A percentile compares a stretch with the other conserved stretches of the same genome.
Conservation (phyloP, 2,888 invertebrate species). For the Drosophila mettleri region DNA sequence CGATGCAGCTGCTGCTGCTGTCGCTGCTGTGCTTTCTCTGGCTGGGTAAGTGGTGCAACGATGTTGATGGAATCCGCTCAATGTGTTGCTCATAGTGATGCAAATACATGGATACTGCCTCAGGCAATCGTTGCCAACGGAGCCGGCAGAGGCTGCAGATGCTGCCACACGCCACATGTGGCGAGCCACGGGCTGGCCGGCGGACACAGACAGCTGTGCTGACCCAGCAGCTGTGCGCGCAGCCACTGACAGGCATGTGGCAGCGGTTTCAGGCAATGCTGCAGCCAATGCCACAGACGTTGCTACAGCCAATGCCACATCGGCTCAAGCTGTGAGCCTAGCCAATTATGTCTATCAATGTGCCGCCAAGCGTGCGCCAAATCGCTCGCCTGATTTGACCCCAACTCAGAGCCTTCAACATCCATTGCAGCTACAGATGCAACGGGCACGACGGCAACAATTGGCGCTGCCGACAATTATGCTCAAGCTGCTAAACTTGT, state of each 20-base stretch:
- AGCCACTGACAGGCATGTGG: constrained; percentile 32
- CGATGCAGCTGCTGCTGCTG: constrained; percentile 43
- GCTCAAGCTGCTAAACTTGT: background rate
- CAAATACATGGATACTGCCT: constrained; percentile 46
- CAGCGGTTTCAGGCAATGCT: background rate
- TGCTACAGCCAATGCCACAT: constrained; percentile 4
- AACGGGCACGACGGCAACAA: constrained; percentile 18
- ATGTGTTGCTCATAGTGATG: constrained; percentile 10
- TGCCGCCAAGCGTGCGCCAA: constrained; percentile 38
- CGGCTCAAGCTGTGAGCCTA: constrained; percentile 27
- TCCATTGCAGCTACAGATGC: background rate
- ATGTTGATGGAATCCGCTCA: constrained; percentile 7
- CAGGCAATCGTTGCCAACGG: constrained; percentile 1
- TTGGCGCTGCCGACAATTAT: constrained; percentile 23
- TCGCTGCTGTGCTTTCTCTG: constrained; percentile 25
- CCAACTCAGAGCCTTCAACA: background rate
- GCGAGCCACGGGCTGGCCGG: constrained; percentile 30
- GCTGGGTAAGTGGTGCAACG: constrained; percentile 51
- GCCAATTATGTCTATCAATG: constrained; percentile 61
- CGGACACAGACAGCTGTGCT: constrained; percentile 40
- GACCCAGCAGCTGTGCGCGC: constrained; percentile 28
- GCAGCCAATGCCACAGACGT: constrained; percentile 13
- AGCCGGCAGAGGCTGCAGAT: background rate
- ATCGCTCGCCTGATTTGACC: constrained; percentile 26
- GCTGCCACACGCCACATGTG: constrained; percentile 53